Evolutionary conservation across 2,888 invertebrate genomes (phyloP).

Genomic region (Tineola bisselliella): DNA sequence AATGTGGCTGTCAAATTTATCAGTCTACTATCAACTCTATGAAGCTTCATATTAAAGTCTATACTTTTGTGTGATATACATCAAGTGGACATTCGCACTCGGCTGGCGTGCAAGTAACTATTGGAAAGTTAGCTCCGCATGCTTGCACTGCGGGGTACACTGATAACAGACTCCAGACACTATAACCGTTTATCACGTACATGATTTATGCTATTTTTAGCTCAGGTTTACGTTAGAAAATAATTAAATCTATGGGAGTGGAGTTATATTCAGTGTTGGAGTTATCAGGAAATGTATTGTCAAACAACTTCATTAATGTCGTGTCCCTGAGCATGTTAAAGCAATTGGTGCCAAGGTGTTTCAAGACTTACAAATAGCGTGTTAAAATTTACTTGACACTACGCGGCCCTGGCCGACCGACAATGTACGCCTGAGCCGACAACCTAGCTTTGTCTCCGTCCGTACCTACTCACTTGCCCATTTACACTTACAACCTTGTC

Average conservation of each 20-base stretch:
- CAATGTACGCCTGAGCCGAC: neutral
- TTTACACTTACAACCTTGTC: constrained; percentile 51
- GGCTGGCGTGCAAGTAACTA: neutral
- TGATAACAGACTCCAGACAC: neutral
- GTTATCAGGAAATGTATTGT: constrained; percentile 1
- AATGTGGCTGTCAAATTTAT: neutral
- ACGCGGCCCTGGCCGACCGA: constrained; percentile 19
- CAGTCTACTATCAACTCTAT: neutral
- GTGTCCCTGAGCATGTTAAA: constrained; percentile 39
- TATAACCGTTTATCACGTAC: neutral
- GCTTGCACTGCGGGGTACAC: neutral
- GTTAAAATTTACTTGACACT: constrained; percentile 63
- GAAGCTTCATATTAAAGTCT: neutral
- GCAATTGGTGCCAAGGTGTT: constrained; percentile 58
- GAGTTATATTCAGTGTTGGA: neutral
- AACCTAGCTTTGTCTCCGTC: constrained; percentile 6
- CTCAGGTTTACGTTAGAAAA: neutral
- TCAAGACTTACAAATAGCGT: constrained; percentile 56
- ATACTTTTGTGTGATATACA: neutral
- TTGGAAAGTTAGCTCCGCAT: constrained; percentile 8
- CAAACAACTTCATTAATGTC: neutral
- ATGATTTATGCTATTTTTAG: neutral
- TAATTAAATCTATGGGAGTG: neutral
- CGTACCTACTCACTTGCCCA: constrained; percentile 6
- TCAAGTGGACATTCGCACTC: neutral